A percentile compares a stretch with the other conserved stretches of the same genome.
These are phyloP conservation scores for Sigmodon hispidus DNA, from an alignment of 2,113 vertebrate species.

Conservation along the genomic window DNA sequence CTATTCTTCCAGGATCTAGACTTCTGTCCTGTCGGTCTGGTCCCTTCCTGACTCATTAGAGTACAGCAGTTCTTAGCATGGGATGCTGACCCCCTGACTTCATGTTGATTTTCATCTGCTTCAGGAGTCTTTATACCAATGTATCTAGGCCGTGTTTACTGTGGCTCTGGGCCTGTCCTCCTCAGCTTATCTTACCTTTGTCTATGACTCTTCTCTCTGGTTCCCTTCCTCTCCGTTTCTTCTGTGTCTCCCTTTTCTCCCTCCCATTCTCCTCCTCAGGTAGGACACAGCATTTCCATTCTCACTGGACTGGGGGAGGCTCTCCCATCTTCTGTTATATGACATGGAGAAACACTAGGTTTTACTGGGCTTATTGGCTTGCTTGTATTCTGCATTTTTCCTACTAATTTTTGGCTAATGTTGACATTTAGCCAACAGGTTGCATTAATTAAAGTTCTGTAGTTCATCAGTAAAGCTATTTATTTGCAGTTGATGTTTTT, in stretches of 20 bases:
- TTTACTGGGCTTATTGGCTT: not conserved
- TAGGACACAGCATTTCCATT: too few relatives aligned
- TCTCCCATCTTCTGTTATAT: not conserved
- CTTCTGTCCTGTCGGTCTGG: not conserved
- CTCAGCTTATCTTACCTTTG: too few relatives aligned
- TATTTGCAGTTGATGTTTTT: not conserved
- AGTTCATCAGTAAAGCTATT: not conserved
- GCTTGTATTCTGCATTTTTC: not conserved
- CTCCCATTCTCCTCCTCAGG: not conserved
- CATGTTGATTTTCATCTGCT: accelerated
- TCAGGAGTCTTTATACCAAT: too few relatives aligned
- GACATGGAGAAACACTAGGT: not conserved
- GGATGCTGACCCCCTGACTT: accelerated
- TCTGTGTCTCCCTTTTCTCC: not conserved
- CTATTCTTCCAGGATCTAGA: not conserved
- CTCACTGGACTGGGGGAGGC: not conserved
- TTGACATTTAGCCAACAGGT: not conserved
- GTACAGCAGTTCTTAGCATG: accelerated
- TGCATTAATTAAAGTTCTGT: not conserved
- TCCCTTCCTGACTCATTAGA: not conserved
- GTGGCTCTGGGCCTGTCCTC: accelerated
- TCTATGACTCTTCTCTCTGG: not conserved
- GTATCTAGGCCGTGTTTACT: accelerated
- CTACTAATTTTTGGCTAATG: not conserved
- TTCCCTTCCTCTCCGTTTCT: accelerated